Evolutionary conservation across 2,888 invertebrate genomes (phyloP), one percentile per base, ranked within the genome.

Genomic region (Melanotus villosus): DNA sequence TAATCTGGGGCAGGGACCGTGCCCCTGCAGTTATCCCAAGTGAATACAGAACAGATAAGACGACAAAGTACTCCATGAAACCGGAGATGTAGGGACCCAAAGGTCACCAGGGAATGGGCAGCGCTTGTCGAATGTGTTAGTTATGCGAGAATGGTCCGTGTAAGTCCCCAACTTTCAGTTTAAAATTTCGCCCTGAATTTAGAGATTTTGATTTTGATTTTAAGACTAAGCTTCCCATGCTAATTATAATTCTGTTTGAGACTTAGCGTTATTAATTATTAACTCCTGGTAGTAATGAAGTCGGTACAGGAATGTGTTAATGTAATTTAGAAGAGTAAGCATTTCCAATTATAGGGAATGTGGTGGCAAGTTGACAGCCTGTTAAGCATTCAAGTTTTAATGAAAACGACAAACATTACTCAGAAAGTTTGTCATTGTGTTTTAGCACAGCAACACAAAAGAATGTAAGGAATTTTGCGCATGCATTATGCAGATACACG

Each of bases 51-150:
- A 19, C 21, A 59, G 59, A 59, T 59, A 59, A 59, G 59, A 30
- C 59, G 59, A 41, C 59, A 59, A 59, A 59, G 43, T 43, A 59
- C 59, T 26, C 59, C 56, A 57, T 23, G 56, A 38, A 54, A 54
- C 16, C 54, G 34, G 54, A 54, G 54, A 54, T 34, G n/a, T 2
- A 50, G n/a, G 12, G 54, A 21, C 50, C 52, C 52, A 32, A 34
- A 34, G 52, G 52, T 52, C 52, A 34, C 14, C 6, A 34, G 52
- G 52, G 32, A 50, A 26, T 23, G 50, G 50, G 10, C 12, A 30
- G 50, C n/a, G 26, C 6, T 50, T 10, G 14, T 12, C 50, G 7
- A 23, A 50, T 26, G 26, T 50, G 26, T 19, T 34, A 43, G 19
- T 50, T 26, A n/a, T 30, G 34, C n/a, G 12, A 12, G 12, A n/a